Evolutionary conservation across 2,113 vertebrate species (phyloP), one percentile per base, ranked within the genome.

Genomic region (Tetraodon nigroviridis): DNA sequence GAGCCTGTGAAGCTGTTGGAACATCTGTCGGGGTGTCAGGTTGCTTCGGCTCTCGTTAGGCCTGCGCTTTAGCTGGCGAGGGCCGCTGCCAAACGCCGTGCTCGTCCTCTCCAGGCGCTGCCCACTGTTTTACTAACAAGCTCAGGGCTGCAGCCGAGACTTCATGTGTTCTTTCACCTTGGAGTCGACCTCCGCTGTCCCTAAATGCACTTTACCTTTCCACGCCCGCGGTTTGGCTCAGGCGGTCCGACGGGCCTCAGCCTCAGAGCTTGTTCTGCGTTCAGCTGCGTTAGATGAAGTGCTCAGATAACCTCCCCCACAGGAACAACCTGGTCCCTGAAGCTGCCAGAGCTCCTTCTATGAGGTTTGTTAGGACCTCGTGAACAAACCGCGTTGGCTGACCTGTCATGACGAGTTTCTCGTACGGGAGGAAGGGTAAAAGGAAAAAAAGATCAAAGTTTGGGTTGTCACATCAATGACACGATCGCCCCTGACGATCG

Each of bases 1-100:
- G 76, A 79, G 73, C 57, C 41, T 69, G 56, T 42, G 46, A 81
- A 89, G 71, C 86, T 63, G 17, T 44, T 17, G 32, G 42, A 81
- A 75, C 84, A 89, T 86, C 84, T 93, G 92, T 81, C 17, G 52
- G 47, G 88, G 88, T 86, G 90, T 88, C 58, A 1, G 80, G 81
- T 67, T 46, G 79, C 88, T 82, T 76, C 17, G 75, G 41, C 86
- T 67, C 87, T 85, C 66, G 69, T 79, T 73, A 83, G 84, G 64
- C 71, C 75, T 84, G 86, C 80, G 87, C 91, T 90, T 90, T 88
- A 84, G 88, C 87, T 91, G 88, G 54, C 37, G 53, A 41, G 19
- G 80, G 78, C 46, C 70, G 67, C 61, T 86, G 88, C 50, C 55
- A 44, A 69, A 27, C 48, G 85, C 52, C 58, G 82, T 62, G 69